phyloP scores from a whole-genome alignment of 2,797 vertebrate genomes.

The Rhinophrynus dorsalis region DNA sequence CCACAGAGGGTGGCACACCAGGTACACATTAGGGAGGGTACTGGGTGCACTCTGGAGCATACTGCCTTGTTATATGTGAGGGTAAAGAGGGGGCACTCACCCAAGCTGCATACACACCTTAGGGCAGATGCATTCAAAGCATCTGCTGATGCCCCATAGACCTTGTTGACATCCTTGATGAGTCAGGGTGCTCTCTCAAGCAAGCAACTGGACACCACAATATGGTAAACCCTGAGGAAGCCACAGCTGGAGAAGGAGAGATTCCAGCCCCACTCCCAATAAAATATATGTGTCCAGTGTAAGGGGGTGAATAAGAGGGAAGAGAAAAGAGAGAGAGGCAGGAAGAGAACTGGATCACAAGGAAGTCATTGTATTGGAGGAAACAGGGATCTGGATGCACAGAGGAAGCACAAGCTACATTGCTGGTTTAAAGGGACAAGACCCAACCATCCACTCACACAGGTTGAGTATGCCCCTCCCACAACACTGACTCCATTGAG shows the following conservation, averaged over 20 bases:
- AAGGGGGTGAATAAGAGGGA: too few species aligned
- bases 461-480: too few species aligned
- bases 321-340: accelerated
- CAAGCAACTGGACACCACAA: conserved; percentile 82
- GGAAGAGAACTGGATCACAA: neutral
- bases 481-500: too few species aligned
- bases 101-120: conserved; percentile 69
- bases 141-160: conserved; percentile 83
- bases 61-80: neutral
- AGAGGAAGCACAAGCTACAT: too few species aligned
- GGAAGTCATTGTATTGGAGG: accelerated
- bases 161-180: conserved; percentile 67
- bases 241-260: conserved; percentile 88
- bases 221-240: conserved; percentile 84
- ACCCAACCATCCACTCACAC: too few species aligned
- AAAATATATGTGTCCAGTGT: conserved; percentile 66
- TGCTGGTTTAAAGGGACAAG: neutral
- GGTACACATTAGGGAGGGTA: neutral
- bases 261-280: conserved; percentile 75
- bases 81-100: conserved; percentile 61
- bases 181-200: conserved; percentile 81
- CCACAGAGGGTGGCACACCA: too few species aligned
- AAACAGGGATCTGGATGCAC: neutral
- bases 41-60: too few species aligned
- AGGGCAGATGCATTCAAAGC: conserved; percentile 78